Base-by-base conservation (phyloP, 1,140 invertebrate species). In the Drosophila truncata region DNA sequence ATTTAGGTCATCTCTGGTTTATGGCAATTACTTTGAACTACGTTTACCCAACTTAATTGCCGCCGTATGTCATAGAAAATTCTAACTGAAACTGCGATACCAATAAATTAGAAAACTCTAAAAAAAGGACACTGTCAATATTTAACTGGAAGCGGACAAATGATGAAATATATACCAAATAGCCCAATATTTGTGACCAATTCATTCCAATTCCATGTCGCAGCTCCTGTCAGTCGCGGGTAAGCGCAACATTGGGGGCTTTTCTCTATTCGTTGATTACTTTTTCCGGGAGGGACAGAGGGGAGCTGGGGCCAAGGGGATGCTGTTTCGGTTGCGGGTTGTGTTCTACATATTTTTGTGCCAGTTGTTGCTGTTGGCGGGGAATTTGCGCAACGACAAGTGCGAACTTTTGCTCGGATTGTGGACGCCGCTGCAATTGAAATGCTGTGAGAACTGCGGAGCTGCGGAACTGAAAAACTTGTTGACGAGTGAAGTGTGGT, bases 401-500 rank as follows among this genome's bases (percentile, higher is more conserved):
- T 74, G 55, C 54, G 49, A 64, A 71, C 60, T 70, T 70, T 55
- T 44, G 60, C 46, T 57, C 42, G 47, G 37, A 60, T 74, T 74
- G 61, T 42, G 58, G 41, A 25, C 42, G 25, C 23, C 55, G 55
- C 25, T 54, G 61, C 62, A 80, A 66, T 80, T 75, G 52, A 79
- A 79, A 54, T 70, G 42, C 63, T 63, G 42, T 47, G 47, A 69
- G 69, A 69, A 39, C 49, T 50, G 37, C 46, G 27, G 47, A 18
- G 47, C 47, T 31, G 47, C 10, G 47, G 46, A 46, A 44, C 72
- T 72, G 37, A 20, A 46, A 50, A 80, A 60, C 46, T 78, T 81
- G 75, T 64, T 67, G 58, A 65, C 64, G 69, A 73, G 58, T 70
- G 52, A 52, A 80, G 46, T 80, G 59, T 23, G 59, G 39, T 31